Base-by-base conservation (phyloP, 2,888 invertebrate species). In the Celastrina argiolus region DNA sequence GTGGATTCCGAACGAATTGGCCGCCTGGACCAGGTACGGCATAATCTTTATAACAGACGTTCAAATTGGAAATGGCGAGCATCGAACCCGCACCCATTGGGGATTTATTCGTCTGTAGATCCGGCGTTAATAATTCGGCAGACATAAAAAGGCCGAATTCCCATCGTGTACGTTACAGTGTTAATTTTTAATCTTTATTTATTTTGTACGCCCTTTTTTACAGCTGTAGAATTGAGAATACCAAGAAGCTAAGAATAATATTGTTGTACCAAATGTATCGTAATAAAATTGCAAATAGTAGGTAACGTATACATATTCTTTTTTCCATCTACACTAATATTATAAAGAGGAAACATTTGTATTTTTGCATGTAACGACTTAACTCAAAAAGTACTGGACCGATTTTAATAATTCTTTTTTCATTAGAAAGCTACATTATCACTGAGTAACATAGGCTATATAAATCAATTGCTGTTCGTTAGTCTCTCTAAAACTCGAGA, bases 151-250 rank as follows among this genome's bases (percentile, higher is more conserved):
- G 51, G 7, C 22, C 51, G 51, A 51, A 51, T 51, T 22, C 51
- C 51, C 22, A 26, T 26, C 51, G 51, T 51, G 51, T 51, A 51
- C 51, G 22, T 26, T 51, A 10, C 51, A 51, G 12, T 36, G 51
- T 51, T 51, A 22, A 51, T 51, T 22, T 51, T 51, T 51, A 51
- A 51, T 51, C 51, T 51, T 51, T 51, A 22, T 51, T 51, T 51
- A 51, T 51, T 51, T 51, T 51, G 51, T 51, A 26, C 51, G 26
- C 22, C 22, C 51, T 51, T 51, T 51, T 51, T 26, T 51, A 51
- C 51, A 51, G 12, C 22, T 12, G 14, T 26, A 10, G 51, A 51
- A 51, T 51, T 51, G 12, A 36, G 12, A 36, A 36, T 36, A 12
- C 31, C 31, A 5, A 36, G 36, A 6, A 4, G 4, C 31, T 31